phyloP scores from a whole-genome alignment of 2,797 vertebrate species.

The Capromys pilorides region DNA sequence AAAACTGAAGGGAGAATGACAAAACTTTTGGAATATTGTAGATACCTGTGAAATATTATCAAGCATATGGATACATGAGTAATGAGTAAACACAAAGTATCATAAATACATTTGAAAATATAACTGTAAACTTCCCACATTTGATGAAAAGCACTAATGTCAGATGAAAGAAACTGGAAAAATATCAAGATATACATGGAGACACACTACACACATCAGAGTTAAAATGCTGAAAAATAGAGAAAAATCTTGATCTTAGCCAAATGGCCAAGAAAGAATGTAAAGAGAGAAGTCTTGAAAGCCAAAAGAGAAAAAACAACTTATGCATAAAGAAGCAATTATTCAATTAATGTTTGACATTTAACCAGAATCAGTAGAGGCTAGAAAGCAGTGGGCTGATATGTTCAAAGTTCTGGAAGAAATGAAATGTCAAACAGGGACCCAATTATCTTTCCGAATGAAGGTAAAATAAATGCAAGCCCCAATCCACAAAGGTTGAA shows the following conservation, averaged over 20 bases:
- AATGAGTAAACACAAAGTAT: background rate
- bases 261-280: background rate
- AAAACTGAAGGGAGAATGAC: background rate
- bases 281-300: background rate
- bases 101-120: background rate
- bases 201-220: background rate
- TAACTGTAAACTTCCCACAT: background rate
- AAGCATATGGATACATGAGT: background rate
- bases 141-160: background rate
- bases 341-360: background rate
- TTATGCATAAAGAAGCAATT: background rate
- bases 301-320: background rate
- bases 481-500: background rate
- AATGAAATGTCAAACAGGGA: background rate
- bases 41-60: background rate
- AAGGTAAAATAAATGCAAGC: background rate
- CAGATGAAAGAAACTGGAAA: background rate
- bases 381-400: background rate
- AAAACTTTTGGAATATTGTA: background rate
- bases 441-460: background rate
- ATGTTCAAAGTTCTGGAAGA: background rate
- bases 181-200: background rate
- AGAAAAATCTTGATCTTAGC: background rate
- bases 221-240: background rate
- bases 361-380: background rate